phyloP scores from a whole-genome alignment of 2,797 vertebrate species.

The Gallinago solitaria region DNA sequence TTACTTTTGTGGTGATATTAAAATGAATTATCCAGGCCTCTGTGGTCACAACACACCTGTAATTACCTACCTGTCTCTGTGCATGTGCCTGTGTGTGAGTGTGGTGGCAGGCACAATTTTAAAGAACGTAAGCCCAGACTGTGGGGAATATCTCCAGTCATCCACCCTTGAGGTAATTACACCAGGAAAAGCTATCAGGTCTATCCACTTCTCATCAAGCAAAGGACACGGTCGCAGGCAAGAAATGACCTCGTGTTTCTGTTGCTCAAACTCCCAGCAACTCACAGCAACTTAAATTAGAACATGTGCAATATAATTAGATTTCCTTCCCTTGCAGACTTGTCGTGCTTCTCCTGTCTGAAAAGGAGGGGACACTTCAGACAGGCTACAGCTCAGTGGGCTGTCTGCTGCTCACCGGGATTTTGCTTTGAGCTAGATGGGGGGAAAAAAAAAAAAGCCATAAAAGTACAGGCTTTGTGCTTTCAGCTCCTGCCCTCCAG shows the following conservation, averaged over 20 bases:
- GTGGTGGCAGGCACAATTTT: neutral
- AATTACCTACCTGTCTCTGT: neutral
- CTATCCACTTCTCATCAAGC: neutral
- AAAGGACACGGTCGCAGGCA: neutral
- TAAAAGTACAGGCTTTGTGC: conserved; percentile 24
- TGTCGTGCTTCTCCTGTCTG: conserved; percentile 2
- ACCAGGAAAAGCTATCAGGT: neutral
- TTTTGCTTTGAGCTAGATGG: too few species aligned
- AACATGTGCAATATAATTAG: conserved; percentile 55
- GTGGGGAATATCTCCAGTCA: neutral
- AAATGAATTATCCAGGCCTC: neutral
- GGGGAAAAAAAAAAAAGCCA: neutral
- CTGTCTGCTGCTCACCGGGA: too few species aligned
- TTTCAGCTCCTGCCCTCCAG: conserved; percentile 35
- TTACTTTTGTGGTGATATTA: neutral
- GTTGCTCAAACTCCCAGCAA: conserved; percentile 9
- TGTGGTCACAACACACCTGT: fast-evolving
- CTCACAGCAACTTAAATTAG: conserved; percentile 49
- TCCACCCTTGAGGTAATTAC: neutral
- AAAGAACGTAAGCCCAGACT: neutral
- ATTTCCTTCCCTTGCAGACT: conserved; percentile 36
- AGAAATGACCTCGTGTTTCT: conserved; percentile 21
- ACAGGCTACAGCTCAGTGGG: too few species aligned
- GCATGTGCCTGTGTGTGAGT: fast-evolving
- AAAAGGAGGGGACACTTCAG: conserved; percentile 28